Conservation (phyloP, 2,797 vertebrate genomes). For the Hemibagrus guttatus region DNA sequence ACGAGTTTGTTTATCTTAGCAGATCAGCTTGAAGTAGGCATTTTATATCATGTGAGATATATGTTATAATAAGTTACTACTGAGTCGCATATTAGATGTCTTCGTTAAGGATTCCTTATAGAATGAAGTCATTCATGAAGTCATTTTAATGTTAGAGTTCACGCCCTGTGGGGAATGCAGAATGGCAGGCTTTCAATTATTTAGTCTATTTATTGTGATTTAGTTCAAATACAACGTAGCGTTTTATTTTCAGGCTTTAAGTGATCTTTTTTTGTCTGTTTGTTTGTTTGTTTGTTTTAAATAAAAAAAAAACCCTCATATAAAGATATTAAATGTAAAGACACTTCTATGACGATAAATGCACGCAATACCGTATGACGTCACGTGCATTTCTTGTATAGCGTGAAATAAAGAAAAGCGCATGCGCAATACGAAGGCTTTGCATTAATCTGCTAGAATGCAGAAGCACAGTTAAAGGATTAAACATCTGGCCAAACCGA, state of each 20-base stretch:
- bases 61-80: neutral
- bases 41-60: neutral
- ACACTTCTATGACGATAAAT: too few species aligned
- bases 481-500: slow-evolving; percentile 33
- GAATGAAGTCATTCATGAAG: neutral
- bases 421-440: slow-evolving; percentile 13
- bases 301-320: neutral
- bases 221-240: neutral
- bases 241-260: neutral
- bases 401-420: neutral
- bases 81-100: neutral
- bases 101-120: neutral
- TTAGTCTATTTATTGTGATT: neutral
- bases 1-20: neutral
- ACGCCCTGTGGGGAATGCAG: slow-evolving; percentile 48
- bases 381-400: neutral
- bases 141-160: neutral
- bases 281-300: neutral
- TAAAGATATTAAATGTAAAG: neutral
- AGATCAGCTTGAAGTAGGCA: neutral
- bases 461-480: slow-evolving; percentile 23
- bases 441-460: slow-evolving; percentile 2
- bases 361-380: neutral
- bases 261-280: neutral
- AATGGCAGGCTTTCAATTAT: slow-evolving; percentile 18